phyloP scores from a whole-genome alignment of 2,797 vertebrate species.

The Borostomias antarcticus region DNA sequence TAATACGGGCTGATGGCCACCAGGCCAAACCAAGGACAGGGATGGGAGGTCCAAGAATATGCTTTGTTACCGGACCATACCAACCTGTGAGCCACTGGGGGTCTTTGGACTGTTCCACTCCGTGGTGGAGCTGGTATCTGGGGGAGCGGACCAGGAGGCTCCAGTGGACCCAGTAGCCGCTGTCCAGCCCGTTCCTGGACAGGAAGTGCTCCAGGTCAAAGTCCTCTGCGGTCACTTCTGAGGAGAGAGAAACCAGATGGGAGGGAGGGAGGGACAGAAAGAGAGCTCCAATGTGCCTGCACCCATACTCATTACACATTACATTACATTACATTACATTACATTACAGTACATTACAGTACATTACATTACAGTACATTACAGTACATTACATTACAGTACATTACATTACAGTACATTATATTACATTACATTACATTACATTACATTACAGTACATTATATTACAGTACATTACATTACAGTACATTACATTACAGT shows the following conservation, averaged over 20 bases:
- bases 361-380: not conserved
- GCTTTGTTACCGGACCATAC: slow-evolving; percentile 22
- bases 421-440: too few relatives aligned
- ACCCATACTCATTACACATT: not conserved
- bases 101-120: slow-evolving; percentile 26
- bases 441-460: too few relatives aligned
- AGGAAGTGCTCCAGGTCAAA: slow-evolving; percentile 46
- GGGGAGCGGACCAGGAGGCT: slow-evolving; percentile 29
- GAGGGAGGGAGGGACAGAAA: not conserved
- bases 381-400: too few relatives aligned
- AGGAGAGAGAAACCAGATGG: not conserved
- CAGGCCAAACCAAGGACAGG: too few relatives aligned
- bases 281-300: too few relatives aligned
- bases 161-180: slow-evolving; percentile 43
- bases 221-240: slow-evolving; percentile 35
- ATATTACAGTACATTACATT: too few relatives aligned
- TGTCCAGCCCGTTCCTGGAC: slow-evolving; percentile 20
- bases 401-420: too few relatives aligned
- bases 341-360: not conserved
- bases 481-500: too few relatives aligned
- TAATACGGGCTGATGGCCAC: not conserved
- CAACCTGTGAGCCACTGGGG: slow-evolving; percentile 35
- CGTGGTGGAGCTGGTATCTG: slow-evolving; percentile 10
- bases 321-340: not conserved
- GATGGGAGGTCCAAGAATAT: too few relatives aligned